Conservation (phyloP, 2,888 invertebrate species). For the Tipula confusa region DNA sequence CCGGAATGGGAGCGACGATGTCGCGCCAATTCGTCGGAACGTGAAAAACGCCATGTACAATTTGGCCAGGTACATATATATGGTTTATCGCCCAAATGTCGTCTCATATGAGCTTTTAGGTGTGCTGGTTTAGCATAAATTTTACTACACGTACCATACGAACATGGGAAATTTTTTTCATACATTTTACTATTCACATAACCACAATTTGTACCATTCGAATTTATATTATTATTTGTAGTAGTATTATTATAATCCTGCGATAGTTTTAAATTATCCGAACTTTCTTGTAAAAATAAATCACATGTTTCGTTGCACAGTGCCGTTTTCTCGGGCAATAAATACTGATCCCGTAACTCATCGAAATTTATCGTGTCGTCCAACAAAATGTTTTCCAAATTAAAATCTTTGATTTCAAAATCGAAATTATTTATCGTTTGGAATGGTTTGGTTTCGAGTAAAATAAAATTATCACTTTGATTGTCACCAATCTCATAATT, state of each 20-base stretch:
- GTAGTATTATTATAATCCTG: too few relatives aligned
- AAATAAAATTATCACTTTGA: constrained; percentile 20
- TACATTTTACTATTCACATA: neutral
- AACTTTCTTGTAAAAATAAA: constrained; percentile 52
- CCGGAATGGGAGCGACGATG: constrained; percentile 94
- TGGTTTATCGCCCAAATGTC: constrained; percentile 76
- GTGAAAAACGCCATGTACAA: constrained; percentile 88
- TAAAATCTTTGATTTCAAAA: constrained; percentile 35
- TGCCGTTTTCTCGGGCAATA: constrained; percentile 54
- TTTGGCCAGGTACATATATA: constrained; percentile 71
- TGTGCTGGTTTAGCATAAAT: constrained; percentile 87
- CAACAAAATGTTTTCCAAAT: constrained; percentile 47
- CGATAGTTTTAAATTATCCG: constrained; percentile 43
- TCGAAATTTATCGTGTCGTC: constrained; percentile 42
- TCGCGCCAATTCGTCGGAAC: constrained; percentile 89
- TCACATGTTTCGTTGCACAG: constrained; percentile 56
- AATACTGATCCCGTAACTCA: constrained; percentile 45
- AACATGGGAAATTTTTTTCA: constrained; percentile 62
- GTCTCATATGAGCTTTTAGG: constrained; percentile 78
- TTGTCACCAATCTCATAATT: constrained; percentile 25
- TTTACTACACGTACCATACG: constrained; percentile 68
- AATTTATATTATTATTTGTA: neutral
- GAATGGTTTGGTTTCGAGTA: neutral
- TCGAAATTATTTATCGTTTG: constrained; percentile 15
- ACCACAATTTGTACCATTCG: neutral